Conservation (phyloP, 2,888 invertebrate species). For the Papilio gigon region DNA sequence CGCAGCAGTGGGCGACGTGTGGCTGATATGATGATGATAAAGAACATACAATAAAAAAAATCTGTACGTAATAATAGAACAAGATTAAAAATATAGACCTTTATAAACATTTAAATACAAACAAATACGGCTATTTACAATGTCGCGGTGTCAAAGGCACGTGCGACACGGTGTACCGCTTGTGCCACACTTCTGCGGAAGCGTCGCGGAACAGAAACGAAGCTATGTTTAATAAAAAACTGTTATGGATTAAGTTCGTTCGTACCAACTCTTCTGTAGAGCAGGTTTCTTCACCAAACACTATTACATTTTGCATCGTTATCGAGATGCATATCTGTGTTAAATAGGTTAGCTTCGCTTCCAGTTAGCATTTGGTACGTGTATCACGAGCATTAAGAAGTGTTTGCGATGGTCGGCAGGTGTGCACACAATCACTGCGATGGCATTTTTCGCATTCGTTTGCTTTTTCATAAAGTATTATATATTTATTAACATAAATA, state of each 20-base stretch:
- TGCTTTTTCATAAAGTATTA: slow-evolving; percentile 29
- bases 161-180: not conserved
- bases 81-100: not conserved
- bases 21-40: too few relatives aligned
- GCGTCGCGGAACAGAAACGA: not conserved
- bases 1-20: too few relatives aligned
- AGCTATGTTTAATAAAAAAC: not conserved
- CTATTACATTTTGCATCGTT: too few relatives aligned
- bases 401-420: slow-evolving; percentile 20
- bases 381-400: slow-evolving; percentile 9
- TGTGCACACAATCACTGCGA: slow-evolving; percentile 21
- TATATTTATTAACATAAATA: slow-evolving; percentile 29
- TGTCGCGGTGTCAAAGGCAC: not conserved
- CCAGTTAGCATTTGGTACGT: not conserved
- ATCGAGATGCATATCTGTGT: not conserved
- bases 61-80: not conserved
- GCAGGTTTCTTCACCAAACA: too few relatives aligned
- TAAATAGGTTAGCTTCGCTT: not conserved
- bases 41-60: not conserved
- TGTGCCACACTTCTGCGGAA: not conserved
- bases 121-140: not conserved
- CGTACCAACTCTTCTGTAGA: too few relatives aligned
- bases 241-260: too few relatives aligned
- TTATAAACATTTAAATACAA: not conserved
- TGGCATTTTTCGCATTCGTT: slow-evolving; percentile 30